Evolutionary conservation across 2,113 vertebrate species (phyloP), one percentile per base, ranked within the genome.

Genomic region (Todiramphus saurophagus): DNA sequence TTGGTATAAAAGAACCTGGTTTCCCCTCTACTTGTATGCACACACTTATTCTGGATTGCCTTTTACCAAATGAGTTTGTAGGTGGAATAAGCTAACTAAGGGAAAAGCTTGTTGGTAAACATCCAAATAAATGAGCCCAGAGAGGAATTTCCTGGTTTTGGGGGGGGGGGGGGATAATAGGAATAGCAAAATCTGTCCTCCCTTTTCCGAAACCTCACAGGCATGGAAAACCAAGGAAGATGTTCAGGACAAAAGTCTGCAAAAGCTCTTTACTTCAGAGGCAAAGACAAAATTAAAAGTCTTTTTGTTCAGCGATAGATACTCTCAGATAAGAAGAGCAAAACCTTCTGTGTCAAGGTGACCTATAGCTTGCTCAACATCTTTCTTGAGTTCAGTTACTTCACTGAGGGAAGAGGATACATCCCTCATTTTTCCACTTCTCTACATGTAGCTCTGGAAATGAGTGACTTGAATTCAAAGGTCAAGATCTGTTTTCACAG

Each of bases 401-500:
- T 84, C n/a, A 15, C 1, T 81, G 95, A 70, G 15, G 58, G 41
- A 75, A 90, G 53, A 58, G 35, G 44, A 31, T n/a, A 48, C 59
- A n/a, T 68, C 55, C 39, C 35, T 70, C 35, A 63, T 90, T 96
- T 66, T 79, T 66, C 67, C 28, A 37, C 68, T 83, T 70, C 59
- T 77, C 28, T 75, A 59, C n/a, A 16, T 17, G 55, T 41, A 58
- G 37, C 51, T 81, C 79, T 90, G 68, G 86, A 86, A 92, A 93
- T 37, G 31, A 94, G 76, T 70, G 53, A 80, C 93, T 94, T 89
- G 50, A 67, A 89, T 93, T 86, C 87, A 94, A 94, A 94, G 86
- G 86, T 94, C 80, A 96, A 83, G 88, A 90, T 77, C 83, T 88
- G 75, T 90, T 94, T 94, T 92, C 86, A 86, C 90, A 86, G 83